Base-by-base conservation (phyloP, 92 coral and sea anemone genomes). In the Porites rus region DNA sequence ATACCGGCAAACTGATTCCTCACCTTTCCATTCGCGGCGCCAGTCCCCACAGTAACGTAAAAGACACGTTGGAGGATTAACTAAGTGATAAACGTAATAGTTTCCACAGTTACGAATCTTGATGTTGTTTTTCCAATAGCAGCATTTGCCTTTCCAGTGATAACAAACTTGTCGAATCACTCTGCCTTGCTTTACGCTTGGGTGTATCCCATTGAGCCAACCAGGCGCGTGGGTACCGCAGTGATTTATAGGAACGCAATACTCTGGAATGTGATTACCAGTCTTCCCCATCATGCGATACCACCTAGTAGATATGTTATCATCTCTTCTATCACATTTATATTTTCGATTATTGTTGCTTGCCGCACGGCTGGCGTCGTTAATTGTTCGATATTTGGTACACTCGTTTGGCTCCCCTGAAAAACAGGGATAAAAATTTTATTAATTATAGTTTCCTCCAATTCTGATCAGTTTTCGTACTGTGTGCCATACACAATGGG, bases 221-320 rank as follows among this genome's bases (percentile, higher is more conserved):
- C 93, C 93, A 21, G 93, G 91, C 6, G 91, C 84, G 69, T 52
- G 93, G 67, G 93, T 90, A 80, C 93, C 93, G 65, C 93, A 90
- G 56, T 76, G 93, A 64, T 79, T 71, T 50, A 65, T 62, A 0
- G 67, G 21, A 7, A 87, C 88, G 59, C 93, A 91, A 19, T 72
- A 51, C 17, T 75, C 87, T 20, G 93, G 88, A 81, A 91, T 82
- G 67, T 85, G 82, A 14, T 76, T 62, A 61, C 93, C 93, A 38
- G 93, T 91, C 17, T 69, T 69, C 11, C 88, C 93, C 9, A 83
- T 82, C 53, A 91, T 86, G 18, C 93, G 80, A 59, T 91, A 91
- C 93, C 93, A 91, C 1, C 61, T 79, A 43, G 82, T 10, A 56
- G 61, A 51, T 5, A 73, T 18, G 17, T 62, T 38, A 38, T 38